phyloP scores from a whole-genome alignment of 1,140 invertebrate species.

The Orius laevigatus region DNA sequence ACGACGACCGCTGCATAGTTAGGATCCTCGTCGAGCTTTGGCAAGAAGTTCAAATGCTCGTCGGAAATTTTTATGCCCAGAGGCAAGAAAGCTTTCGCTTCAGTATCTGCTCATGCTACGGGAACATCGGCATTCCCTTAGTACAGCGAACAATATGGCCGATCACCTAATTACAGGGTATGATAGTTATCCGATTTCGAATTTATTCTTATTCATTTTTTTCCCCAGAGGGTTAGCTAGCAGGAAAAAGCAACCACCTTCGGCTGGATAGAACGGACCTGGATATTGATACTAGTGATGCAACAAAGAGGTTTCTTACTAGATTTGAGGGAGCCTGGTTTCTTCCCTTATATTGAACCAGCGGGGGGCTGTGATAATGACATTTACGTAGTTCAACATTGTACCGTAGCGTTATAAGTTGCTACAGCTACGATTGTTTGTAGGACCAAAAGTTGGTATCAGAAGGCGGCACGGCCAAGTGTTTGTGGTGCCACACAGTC shows the following conservation, averaged over 20 bases:
- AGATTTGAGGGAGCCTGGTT: constrained; percentile 14
- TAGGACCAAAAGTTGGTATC: too few species aligned
- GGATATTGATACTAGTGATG: constrained; percentile 40
- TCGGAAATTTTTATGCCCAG: constrained; percentile 66
- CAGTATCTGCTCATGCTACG: constrained; percentile 68
- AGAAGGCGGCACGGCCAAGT: too few species aligned
- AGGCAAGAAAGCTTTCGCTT: constrained; percentile 56
- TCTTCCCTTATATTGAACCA: constrained; percentile 31
- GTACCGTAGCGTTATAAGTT: too few species aligned
- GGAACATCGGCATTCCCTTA: constrained; percentile 45
- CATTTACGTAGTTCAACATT: neutral
- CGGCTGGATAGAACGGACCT: constrained; percentile 76
- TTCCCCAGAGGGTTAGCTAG: constrained; percentile 20
- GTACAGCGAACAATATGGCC: constrained; percentile 34
- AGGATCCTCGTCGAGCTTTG: constrained; percentile 66
- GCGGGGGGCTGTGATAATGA: constrained; percentile 24
- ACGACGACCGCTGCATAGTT: constrained; percentile 45
- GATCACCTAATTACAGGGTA: neutral
- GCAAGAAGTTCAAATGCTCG: constrained; percentile 63
- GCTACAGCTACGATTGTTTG: too few species aligned
- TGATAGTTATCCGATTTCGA: neutral
- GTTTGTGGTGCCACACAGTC: too few species aligned
- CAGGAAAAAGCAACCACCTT: constrained; percentile 22
- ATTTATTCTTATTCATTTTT: neutral
- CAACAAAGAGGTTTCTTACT: constrained; percentile 3